Evolutionary conservation across 2,113 vertebrate genomes (phyloP).

Genomic region (Lasiurus borealis): DNA sequence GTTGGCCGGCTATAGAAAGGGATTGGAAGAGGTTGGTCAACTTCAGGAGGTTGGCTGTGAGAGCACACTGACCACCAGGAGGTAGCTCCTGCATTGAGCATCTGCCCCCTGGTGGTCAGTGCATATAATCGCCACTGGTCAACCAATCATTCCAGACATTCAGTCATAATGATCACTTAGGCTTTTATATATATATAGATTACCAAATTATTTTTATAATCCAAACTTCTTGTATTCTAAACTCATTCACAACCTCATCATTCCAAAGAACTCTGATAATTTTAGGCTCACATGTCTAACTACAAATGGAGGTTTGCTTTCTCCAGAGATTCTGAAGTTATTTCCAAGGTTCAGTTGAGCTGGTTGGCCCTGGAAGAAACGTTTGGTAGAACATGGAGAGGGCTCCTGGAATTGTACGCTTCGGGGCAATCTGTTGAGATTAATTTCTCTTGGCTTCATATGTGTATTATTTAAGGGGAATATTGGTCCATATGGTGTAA

Average conservation of each 20-base stretch:
- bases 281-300: slow-evolving; percentile 81
- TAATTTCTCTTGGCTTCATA: slow-evolving; percentile 27
- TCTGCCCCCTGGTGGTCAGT: too few species aligned
- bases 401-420: slow-evolving; percentile 60
- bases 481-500: slow-evolving; percentile 64
- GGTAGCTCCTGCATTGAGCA: too few species aligned
- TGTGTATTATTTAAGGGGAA: slow-evolving; percentile 43
- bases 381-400: slow-evolving; percentile 75
- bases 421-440: neutral
- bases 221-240: neutral
- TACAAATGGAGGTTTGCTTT: slow-evolving; percentile 78
- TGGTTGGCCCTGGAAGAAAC: slow-evolving; percentile 57
- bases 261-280: slow-evolving; percentile 39
- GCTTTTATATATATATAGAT: neutral
- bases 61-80: too few species aligned
- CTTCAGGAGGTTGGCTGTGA: too few species aligned
- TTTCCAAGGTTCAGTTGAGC: slow-evolving; percentile 63
- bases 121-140: too few species aligned
- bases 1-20: too few species aligned
- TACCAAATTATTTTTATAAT: neutral
- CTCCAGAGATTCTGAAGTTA: slow-evolving; percentile 50
- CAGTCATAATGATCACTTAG: too few species aligned
- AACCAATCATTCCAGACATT: too few species aligned
- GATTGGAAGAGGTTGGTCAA: too few species aligned
- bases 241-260: neutral